A percentile compares a stretch with the other conserved stretches of the same genome.
These are phyloP conservation scores for Elephantulus edwardii DNA, from an alignment of 2,113 vertebrate species.

Conservation along the genomic window DNA sequence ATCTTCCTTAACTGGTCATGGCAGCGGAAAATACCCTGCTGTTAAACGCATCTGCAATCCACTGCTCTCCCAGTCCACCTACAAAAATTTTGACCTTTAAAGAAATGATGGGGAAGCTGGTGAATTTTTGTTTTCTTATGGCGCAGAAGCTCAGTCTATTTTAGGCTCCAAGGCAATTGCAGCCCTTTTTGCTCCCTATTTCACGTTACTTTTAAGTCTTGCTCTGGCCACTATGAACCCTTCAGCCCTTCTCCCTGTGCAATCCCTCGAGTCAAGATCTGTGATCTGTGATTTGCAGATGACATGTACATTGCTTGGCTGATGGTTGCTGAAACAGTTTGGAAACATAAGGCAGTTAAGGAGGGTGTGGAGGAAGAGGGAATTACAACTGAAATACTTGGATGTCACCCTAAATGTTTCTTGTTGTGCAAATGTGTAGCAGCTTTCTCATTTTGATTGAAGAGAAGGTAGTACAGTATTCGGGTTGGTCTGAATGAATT, in stretches of 20 bases:
- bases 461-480: constrained; percentile 69
- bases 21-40: constrained; percentile 98
- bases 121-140: constrained; percentile 85
- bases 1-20: constrained; percentile 97
- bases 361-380: constrained; percentile 47
- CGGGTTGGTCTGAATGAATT: constrained; percentile 58
- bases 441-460: constrained; percentile 77
- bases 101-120: constrained; percentile 95
- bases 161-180: constrained; percentile 93
- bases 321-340: constrained; percentile 91
- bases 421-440: constrained; percentile 84
- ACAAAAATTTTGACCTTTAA: constrained; percentile 98
- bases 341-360: constrained; percentile 87
- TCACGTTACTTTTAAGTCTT: constrained; percentile 95
- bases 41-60: constrained; percentile 95
- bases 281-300: constrained; percentile 96
- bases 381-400: constrained; percentile 78
- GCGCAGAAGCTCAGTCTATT: constrained; percentile 93
- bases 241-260: constrained; percentile 94
- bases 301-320: constrained; percentile 93
- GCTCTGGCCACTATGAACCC: constrained; percentile 91
- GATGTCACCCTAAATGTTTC: constrained; percentile 81
- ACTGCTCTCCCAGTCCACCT: constrained; percentile 92
- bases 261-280: constrained; percentile 93
- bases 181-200: constrained; percentile 93